phyloP scores from a whole-genome alignment of 2,888 invertebrate genomes.

The Ennomos fuscantarius region DNA sequence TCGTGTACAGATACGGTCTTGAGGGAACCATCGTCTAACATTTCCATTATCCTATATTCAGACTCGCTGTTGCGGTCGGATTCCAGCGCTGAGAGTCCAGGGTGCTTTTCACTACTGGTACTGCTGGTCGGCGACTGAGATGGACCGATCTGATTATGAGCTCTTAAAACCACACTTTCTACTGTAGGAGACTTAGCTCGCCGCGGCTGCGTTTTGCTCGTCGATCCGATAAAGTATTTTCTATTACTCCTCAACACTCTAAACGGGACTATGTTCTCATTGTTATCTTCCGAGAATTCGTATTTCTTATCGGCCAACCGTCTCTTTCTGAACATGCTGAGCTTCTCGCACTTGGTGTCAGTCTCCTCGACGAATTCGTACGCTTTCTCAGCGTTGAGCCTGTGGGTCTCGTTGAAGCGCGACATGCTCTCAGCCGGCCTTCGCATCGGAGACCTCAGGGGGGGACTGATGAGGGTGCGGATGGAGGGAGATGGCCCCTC shows the following conservation, averaged over 20 bases:
- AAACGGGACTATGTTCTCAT: conserved; percentile 88
- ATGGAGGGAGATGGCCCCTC: conserved; percentile 79
- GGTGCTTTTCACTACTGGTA: conserved; percentile 60
- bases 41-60: conserved; percentile 79
- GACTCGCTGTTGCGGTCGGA: conserved; percentile 76
- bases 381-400: conserved; percentile 88
- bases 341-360: conserved; percentile 92
- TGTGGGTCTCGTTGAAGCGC: conserved; percentile 80
- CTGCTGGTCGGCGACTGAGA: conserved; percentile 63
- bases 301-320: conserved; percentile 96
- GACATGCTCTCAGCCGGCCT: conserved; percentile 82
- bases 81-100: conserved; percentile 58
- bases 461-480: conserved; percentile 78
- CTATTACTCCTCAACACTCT: conserved; percentile 85
- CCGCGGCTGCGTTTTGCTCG: conserved; percentile 59
- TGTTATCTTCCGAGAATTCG: conserved; percentile 93
- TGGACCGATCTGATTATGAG: conserved; percentile 77
- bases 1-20: conserved; percentile 81
- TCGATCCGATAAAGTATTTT: conserved; percentile 77
- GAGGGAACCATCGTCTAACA: conserved; percentile 80
- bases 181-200: conserved; percentile 76
- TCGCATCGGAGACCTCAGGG: conserved; percentile 74
- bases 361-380: conserved; percentile 95
- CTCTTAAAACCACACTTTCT: conserved; percentile 73
- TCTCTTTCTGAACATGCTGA: conserved; percentile 93